Evolutionary conservation across 2,797 vertebrate species (phyloP), one percentile per base, ranked within the genome.

Genomic region (Chloroceryle inda): DNA sequence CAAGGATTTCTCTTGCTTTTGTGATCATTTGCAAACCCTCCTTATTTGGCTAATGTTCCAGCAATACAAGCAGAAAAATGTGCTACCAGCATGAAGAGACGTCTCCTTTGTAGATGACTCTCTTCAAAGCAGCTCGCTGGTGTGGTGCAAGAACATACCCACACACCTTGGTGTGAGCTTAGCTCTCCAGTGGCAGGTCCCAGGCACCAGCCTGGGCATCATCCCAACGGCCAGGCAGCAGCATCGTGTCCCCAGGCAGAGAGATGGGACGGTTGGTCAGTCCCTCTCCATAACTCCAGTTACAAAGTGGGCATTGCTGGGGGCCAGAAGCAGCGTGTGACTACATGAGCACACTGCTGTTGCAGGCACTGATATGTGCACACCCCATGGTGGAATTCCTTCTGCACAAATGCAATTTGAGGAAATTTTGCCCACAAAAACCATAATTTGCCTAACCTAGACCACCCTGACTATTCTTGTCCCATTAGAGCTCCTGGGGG

Each of bases 1-100:
- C 23, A 29, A 83, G 93, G 96, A 96, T 94, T 94, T 95, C 90
- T 90, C 95, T 80, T 40, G 73, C 74, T 93, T 93, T 91, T 78
- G 88, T 93, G 85, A 76, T 93, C 22, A 24, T 13, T 79, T 37
- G 6, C 80, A 85, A 42, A 81, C 80, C 66, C 53, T 96, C 86
- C 80, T 78, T 81, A 85, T 93, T 69, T 92, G 79, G 74, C 80
- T 84, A 92, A 85, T 45, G 83, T n/a, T 88, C 64, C 58, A 73
- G 84, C 53, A 47, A 72, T 47, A 79, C 64, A 55, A 80, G 62
- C 33, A 84, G 55, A 88, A 91, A 86, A 92, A 77, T 4, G 8
- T 23, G 49, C 64, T 74, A 10, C 0, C 23, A 50, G 56, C 27
- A 9, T 23, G 33, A 63, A 55, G 18, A 61, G 21, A 19, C 0